A percentile compares a stretch with the other conserved stretches of the same genome.
These are phyloP conservation scores for Strigamia maritima DNA, from an alignment of 2,888 invertebrate species.

Conservation along the genomic window DNA sequence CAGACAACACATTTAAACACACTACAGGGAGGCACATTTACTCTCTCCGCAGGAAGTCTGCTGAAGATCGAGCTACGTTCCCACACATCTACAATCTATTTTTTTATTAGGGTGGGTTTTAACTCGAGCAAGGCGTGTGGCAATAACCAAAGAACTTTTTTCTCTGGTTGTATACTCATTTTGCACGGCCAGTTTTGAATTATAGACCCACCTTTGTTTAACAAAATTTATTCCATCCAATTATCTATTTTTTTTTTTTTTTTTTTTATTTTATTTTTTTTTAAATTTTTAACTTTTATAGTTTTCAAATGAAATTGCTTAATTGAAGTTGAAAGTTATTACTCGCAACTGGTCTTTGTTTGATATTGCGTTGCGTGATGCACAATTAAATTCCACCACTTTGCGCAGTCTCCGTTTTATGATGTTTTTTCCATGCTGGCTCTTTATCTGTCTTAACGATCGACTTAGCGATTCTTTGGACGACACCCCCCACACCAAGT, in stretches of 20 bases:
- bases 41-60: background rate
- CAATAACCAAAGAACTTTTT: background rate
- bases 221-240: conserved; percentile 17
- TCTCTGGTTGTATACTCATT: background rate
- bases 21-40: background rate
- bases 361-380: background rate
- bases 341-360: background rate
- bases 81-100: conserved; percentile 26
- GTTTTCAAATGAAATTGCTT: background rate
- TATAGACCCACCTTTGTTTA: conserved; percentile 1
- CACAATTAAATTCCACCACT: background rate
- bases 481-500: background rate
- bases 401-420: background rate
- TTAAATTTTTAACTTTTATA: background rate
- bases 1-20: conserved; percentile 26
- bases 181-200: background rate
- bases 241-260: background rate
- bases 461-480: conserved; percentile 19
- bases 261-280: background rate
- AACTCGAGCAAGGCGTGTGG: background rate
- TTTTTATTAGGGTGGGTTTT: background rate
- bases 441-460: background rate
- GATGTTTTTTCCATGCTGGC: background rate
- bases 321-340: conserved; percentile 13
- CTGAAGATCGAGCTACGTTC: background rate